Evolutionary conservation across 2,113 vertebrate species (phyloP), one percentile per base, ranked within the genome.

Genomic region (Falco punctatus): DNA sequence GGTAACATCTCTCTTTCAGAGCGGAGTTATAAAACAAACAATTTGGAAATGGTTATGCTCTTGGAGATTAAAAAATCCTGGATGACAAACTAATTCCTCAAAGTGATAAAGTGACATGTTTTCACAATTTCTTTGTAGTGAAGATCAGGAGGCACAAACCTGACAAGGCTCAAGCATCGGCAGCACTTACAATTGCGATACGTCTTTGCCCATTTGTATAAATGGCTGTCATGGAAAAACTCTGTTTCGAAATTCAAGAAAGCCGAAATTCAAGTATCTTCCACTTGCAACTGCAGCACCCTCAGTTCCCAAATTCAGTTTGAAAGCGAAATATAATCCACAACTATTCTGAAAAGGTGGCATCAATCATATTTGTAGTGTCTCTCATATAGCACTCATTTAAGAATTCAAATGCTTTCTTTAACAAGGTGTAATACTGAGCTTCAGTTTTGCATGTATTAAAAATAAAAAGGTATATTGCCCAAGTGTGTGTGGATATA

Each of bases 31-130:
- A 92, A 97, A 97, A 95, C 82, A 89, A 78, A 97, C 93, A 66
- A 94, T 94, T 97, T 6, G 5, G 95, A 98, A 97, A 94, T 32
- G 71, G 81, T 92, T 93, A 46, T 64, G 71, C 62, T 94, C 52
- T n/a, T 5, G 0, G 65, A 96, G 94, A 97, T 97, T 96, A 96
- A 97, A 96, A 97, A 94, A 62, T 67, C 55, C 81, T 84, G 64
- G 90, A 88, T 86, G 90, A 92, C 86, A 96, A 96, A 96, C 94
- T 94, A 96, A 93, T 94, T 96, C 73, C 90, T 91, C 92, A 80
- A 92, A 97, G 86, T n/a, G 78, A 90, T 74, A n/a, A 90, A 92
- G 70, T 88, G 94, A 94, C 62, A 74, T 79, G 81, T 88, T 93
- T 71, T 65, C 92, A 78, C 6, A 3, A n/a, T 84, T 94, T 71